These are phyloP conservation scores for Baryphthengus martii DNA, from an alignment of 2,113 vertebrate genomes.

Conservation along the genomic window DNA sequence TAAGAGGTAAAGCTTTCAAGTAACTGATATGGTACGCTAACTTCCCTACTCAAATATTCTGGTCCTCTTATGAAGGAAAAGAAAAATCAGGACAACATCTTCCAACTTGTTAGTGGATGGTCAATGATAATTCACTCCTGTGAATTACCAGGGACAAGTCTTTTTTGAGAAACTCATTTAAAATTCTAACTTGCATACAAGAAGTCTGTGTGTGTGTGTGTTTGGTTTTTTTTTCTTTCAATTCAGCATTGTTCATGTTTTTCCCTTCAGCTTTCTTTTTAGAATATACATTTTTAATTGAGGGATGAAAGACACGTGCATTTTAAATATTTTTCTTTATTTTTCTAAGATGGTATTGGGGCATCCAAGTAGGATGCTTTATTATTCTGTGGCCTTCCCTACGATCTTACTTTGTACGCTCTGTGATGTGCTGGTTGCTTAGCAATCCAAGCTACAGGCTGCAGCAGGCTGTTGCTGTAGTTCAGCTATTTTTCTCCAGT, in stretches of 20 bases:
- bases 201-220: too few species aligned
- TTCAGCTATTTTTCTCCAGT: background rate
- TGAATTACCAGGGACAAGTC: background rate
- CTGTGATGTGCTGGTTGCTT: background rate
- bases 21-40: background rate
- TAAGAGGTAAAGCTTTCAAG: background rate
- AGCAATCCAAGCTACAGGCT: constrained; percentile 22
- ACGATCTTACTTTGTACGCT: background rate
- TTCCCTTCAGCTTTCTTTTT: background rate
- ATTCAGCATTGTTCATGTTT: background rate
- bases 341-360: background rate
- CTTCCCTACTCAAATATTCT: background rate
- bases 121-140: background rate
- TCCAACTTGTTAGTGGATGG: background rate
- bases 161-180: background rate
- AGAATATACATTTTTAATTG: background rate
- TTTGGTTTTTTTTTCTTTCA: background rate
- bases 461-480: background rate
- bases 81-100: background rate
- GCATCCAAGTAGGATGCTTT: background rate
- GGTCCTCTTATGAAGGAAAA: background rate
- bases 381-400: background rate
- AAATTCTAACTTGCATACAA: background rate
- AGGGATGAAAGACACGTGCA: background rate
- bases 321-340: background rate